These are phyloP conservation scores for Plumapathes pennacea DNA, from an alignment of 92 coral and sea anemone genomes.

Conservation along the genomic window DNA sequence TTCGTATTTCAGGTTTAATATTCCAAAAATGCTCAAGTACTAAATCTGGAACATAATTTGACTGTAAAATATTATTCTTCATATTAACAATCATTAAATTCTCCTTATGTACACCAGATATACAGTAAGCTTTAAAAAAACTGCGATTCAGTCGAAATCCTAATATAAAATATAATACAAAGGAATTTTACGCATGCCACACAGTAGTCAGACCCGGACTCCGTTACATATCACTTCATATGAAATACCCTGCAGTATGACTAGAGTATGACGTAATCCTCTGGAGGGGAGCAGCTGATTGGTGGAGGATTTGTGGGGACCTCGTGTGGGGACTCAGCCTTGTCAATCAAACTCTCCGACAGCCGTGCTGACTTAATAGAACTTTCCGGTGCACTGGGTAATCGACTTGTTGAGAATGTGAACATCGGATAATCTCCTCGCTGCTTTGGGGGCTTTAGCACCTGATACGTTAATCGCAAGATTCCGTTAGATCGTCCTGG, in stretches of 20 bases:
- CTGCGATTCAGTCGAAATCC: too few species aligned
- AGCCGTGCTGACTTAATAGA: conserved; percentile 52
- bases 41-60: too few species aligned
- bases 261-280: conserved; percentile 34
- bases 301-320: not conserved
- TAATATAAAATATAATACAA: too few species aligned
- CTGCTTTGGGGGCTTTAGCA: conserved; percentile 96
- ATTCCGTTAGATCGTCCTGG: not conserved
- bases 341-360: conserved; percentile 75
- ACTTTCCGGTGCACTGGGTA: conserved; percentile 53
- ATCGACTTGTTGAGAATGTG: conserved; percentile 64
- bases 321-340: conserved; percentile 5
- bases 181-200: too few species aligned
- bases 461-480: conserved; percentile 45
- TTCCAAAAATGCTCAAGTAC: too few species aligned
- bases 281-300: conserved; percentile 12
- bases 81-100: too few species aligned
- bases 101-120: too few species aligned
- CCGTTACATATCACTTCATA: too few species aligned
- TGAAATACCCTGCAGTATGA: not conserved
- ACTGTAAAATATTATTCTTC: too few species aligned
- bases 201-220: too few species aligned
- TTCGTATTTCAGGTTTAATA: too few species aligned
- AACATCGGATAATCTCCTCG: conserved; percentile 98
- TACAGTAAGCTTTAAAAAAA: too few species aligned